Base-by-base conservation (phyloP, 2,888 invertebrate genomes). In the Deilephila elpenor region DNA sequence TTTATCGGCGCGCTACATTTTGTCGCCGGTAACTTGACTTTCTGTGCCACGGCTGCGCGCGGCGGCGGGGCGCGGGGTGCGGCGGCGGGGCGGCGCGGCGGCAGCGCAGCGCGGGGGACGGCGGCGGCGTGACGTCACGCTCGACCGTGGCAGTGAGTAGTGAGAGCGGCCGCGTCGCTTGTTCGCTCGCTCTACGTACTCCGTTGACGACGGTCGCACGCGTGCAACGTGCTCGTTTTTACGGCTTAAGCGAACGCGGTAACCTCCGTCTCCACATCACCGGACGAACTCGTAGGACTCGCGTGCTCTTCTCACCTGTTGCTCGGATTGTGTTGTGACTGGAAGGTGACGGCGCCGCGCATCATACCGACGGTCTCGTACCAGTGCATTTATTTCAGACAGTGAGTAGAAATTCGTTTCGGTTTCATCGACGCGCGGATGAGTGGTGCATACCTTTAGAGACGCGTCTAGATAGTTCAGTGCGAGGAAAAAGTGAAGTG, bases 111-210 rank as follows among this genome's bases (percentile, higher is more conserved):
- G 88, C 85, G 67, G 44, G 25, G 44, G 67, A 25, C 25, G 44
- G 83, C 85, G 84, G 85, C 77, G 82, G 74, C 80, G 92, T 93
- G 94, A 94, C 94, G 94, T 93, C 94, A 93, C 92, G 86, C 82
- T 85, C 93, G 94, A 93, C 94, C 95, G 93, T 94, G 95, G 93
- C 94, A 94, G 94, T 94, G 92, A 89, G 89, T 83, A 89, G 89
- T 87, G 92, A 92, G 93, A 93, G 93, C 92, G 91, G 89, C 89
- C 91, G 91, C 92, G 90, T 86, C 90, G 87, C 83, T 87, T 86
- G 92, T 87, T 90, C 86, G 91, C 88, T 93, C 89, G 92, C 91
- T 90, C 89, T 88, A 90, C 86, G 91, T 93, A 92, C 92, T 93
- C 88, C 90, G 92, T 83, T 88, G 92, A 87, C 91, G 93, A 90